Evolutionary conservation across 64 coral and sea anemone genomes (phyloP).

Genomic region (Actinia tenebrosa): DNA sequence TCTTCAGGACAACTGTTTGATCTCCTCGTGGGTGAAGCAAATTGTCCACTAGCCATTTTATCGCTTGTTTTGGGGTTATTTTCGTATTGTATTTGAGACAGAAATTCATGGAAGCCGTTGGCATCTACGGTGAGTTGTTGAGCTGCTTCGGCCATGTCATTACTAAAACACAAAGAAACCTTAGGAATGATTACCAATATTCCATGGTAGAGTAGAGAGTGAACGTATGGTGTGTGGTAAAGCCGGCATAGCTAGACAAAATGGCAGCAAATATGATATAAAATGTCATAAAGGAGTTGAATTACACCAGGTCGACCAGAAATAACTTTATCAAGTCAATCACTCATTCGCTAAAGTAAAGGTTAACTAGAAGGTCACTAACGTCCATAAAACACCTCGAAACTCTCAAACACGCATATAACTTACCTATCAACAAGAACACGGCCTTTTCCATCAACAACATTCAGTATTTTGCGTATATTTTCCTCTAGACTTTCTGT

Average conservation of each 20-base stretch:
- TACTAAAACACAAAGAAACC: neutral
- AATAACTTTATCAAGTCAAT: slow-evolving; percentile 19
- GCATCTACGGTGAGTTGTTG: slow-evolving; percentile 12
- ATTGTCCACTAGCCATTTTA: slow-evolving; percentile 13
- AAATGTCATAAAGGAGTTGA: neutral
- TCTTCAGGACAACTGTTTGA: slow-evolving; percentile 28
- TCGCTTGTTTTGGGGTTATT: neutral
- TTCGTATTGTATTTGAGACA: slow-evolving; percentile 6
- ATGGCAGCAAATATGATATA: neutral
- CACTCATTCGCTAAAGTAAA: slow-evolving; percentile 20
- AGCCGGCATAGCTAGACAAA: slow-evolving; percentile 16
- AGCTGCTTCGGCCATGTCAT: slow-evolving; percentile 1
- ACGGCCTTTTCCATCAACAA: slow-evolving; percentile 18
- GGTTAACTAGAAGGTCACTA: slow-evolving; percentile 12
- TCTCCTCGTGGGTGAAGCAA: neutral
- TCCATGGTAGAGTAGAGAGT: neutral
- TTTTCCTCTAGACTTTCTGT: slow-evolving; percentile 65
- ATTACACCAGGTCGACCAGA: neutral
- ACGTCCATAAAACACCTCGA: neutral
- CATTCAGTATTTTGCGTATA: slow-evolving; percentile 47
- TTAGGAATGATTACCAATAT: neutral
- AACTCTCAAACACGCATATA: neutral
- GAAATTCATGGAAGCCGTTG: neutral
- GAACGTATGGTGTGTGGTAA: neutral
- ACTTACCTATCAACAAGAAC: slow-evolving; percentile 50